Percentiles rank a stretch among this genome's conserved stretches.
Conservation (phyloP, 2,113 vertebrate species). For the Pagrus major region DNA sequence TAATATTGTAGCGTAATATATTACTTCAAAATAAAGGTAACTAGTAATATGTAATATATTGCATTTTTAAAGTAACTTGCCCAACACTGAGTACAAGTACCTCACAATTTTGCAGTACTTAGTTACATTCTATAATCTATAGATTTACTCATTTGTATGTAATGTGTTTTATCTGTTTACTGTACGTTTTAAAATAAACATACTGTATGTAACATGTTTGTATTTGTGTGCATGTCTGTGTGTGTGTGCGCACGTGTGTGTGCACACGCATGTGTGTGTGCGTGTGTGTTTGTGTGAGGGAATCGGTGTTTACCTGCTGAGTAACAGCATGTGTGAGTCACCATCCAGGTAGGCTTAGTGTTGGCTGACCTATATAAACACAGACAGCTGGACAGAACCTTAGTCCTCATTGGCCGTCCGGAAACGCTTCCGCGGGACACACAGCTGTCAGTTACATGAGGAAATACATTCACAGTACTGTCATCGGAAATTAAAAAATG, state of each 20-base stretch:
- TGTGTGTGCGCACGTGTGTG: background rate
- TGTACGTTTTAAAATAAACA: background rate
- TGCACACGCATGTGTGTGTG: background rate
- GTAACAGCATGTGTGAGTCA: conserved; percentile 56
- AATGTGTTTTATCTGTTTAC: background rate
- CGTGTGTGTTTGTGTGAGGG: conserved; percentile 2
- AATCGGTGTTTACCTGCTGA: conserved; percentile 57
- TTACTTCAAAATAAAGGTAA: too few species aligned
- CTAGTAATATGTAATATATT: too few species aligned
- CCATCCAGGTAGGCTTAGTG: conserved; percentile 71
- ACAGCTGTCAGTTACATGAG: conserved; percentile 20
- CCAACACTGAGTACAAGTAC: background rate
- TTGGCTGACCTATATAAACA: conserved; percentile 69
- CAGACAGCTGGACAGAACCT: conserved; percentile 58
- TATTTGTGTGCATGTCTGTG: background rate
- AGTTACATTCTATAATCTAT: background rate
- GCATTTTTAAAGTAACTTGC: too few species aligned
- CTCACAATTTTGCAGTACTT: background rate
- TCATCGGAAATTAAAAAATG: conserved; percentile 39
- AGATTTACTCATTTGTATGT: background rate
- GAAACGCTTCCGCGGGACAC: conserved; percentile 22
- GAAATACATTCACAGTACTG: conserved; percentile 22
- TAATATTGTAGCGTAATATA: too few species aligned
- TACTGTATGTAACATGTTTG: background rate
- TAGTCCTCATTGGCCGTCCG: conserved; percentile 1